These are phyloP conservation scores for Scleropages formosus DNA, from an alignment of 2,797 vertebrate species.

Conservation along the genomic window DNA sequence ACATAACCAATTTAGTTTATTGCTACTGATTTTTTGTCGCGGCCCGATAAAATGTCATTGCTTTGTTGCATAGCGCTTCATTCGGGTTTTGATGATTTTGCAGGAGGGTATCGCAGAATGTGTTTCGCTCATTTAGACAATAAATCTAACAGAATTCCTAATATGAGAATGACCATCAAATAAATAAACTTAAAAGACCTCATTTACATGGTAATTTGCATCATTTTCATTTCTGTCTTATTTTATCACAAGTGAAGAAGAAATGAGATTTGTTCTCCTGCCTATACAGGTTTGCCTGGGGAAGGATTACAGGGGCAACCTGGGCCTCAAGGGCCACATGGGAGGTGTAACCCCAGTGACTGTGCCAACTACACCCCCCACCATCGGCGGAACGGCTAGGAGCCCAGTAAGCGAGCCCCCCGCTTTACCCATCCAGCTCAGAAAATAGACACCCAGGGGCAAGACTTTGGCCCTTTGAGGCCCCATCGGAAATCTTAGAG, in stretches of 20 bases:
- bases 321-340: slow-evolving; percentile 76
- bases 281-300: slow-evolving; percentile 67
- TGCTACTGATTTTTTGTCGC: slow-evolving; percentile 25
- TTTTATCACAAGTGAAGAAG: no score
- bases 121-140: no score
- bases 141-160: no score
- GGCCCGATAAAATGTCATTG: slow-evolving; percentile 21
- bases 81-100: slow-evolving; percentile 11
- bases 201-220: neutral
- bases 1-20: slow-evolving; percentile 14
- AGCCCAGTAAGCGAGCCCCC: neutral
- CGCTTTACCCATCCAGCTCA: neutral
- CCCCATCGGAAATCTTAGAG: neutral
- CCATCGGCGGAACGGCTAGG: slow-evolving; percentile 52
- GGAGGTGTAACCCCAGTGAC: slow-evolving; percentile 82
- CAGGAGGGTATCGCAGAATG: no score
- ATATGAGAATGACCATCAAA: no score
- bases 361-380: slow-evolving; percentile 72
- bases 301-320: slow-evolving; percentile 65
- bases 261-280: slow-evolving; percentile 44
- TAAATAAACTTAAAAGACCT: no score
- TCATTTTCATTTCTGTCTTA: neutral
- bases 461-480: neutral
- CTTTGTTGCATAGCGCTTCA: slow-evolving; percentile 26
- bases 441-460: neutral